phyloP scores from a whole-genome alignment of 2,113 vertebrate species.

The Mandrillus leucophaeus region DNA sequence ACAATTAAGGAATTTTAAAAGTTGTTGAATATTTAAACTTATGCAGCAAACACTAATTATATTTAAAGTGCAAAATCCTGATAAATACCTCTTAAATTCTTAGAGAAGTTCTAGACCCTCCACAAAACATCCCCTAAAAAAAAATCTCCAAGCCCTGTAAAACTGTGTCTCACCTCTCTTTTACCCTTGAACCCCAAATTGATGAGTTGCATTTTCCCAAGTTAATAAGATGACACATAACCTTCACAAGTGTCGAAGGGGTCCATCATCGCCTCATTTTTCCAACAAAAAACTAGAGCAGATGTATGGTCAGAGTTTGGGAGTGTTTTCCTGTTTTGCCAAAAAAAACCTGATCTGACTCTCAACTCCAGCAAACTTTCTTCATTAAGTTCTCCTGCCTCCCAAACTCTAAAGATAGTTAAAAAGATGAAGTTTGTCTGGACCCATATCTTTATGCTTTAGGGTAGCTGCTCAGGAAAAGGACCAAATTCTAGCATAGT shows the following conservation, averaged over 20 bases:
- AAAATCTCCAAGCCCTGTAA: neutral
- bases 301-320: neutral
- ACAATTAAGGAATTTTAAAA: constrained; percentile 28
- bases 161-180: neutral
- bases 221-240: constrained; percentile 14
- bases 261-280: neutral
- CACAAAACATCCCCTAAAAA: neutral
- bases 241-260: neutral
- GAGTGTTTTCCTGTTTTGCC: neutral
- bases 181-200: neutral
- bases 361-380: neutral
- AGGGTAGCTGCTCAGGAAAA: neutral
- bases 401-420: neutral
- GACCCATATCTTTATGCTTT: neutral
- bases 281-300: neutral
- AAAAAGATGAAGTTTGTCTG: neutral
- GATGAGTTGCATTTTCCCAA: neutral
- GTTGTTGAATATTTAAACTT: constrained; percentile 7
- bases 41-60: neutral
- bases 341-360: constrained; percentile 14
- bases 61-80: neutral
- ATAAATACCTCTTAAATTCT: constrained; percentile 15
- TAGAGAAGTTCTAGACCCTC: neutral
- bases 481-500: neutral
- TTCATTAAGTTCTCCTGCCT: neutral